Evolutionary conservation across 2,797 vertebrate species (phyloP).

Genomic region (Mus spretus): DNA sequence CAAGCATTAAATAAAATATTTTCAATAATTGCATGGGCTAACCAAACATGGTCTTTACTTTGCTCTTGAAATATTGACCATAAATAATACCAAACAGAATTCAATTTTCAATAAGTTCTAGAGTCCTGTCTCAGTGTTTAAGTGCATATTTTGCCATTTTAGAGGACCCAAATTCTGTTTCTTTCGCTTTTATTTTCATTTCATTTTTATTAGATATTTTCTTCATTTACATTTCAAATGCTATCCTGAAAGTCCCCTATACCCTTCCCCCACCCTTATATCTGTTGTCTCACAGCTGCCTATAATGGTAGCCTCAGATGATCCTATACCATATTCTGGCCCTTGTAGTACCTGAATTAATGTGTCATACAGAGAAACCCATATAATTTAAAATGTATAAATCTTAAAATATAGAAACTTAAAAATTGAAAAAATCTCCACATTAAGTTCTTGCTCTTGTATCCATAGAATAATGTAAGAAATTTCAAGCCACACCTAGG

Average conservation of each 20-base stretch:
- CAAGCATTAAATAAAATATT: neutral
- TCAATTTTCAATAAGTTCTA: neutral
- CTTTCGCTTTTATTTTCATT: too few species aligned
- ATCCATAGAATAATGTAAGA: neutral
- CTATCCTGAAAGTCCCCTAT: too few species aligned
- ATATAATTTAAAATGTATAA: neutral
- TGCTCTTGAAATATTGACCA: neutral
- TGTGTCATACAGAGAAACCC: neutral
- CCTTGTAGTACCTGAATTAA: neutral
- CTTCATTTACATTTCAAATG: too few species aligned
- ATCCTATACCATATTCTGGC: too few species aligned
- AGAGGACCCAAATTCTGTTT: neutral
- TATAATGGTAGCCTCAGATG: neutral
- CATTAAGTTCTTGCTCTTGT: too few species aligned
- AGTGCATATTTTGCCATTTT: too few species aligned
- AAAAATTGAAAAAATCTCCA: neutral
- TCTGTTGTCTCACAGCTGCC: neutral
- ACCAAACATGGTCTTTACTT: neutral
- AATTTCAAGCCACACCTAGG: neutral
- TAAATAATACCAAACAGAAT: neutral
- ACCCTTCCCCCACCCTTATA: too few species aligned
- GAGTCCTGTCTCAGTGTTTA: neutral
- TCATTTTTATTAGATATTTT: too few species aligned
- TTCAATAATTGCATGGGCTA: constrained; percentile 6
- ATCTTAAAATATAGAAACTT: neutral